Evolutionary conservation across 2,888 invertebrate species (phyloP).

Genomic region (Theretra japonica): DNA sequence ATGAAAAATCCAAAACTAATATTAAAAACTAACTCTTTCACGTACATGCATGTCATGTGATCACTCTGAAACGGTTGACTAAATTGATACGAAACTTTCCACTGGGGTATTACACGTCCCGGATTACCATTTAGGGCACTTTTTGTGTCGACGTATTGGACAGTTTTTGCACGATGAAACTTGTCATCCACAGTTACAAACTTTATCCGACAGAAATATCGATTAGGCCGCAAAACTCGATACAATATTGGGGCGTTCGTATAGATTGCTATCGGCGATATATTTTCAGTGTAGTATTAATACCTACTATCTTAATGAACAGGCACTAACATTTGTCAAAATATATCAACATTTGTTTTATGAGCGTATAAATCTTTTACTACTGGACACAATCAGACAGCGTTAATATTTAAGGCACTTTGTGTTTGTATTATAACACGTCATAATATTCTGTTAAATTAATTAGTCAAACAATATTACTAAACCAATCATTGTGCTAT

Average conservation of each 20-base stretch:
- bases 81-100: slow-evolving; percentile 11
- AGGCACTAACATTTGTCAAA: too few relatives aligned
- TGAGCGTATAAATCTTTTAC: too few relatives aligned
- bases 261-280: neutral
- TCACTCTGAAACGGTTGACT: neutral
- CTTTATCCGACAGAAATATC: slow-evolving; percentile 8
- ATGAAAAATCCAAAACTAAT: neutral
- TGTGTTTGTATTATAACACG: too few relatives aligned
- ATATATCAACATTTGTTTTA: too few relatives aligned
- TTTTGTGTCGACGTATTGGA: slow-evolving; percentile 7
- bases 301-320: too few relatives aligned
- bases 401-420: too few relatives aligned
- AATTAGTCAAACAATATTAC: too few relatives aligned
- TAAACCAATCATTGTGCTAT: too few relatives aligned
- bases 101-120: slow-evolving; percentile 19
- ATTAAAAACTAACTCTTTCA: neutral
- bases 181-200: slow-evolving; percentile 19
- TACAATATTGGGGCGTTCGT: neutral
- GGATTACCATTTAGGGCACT: slow-evolving; percentile 22
- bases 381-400: too few relatives aligned
- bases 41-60: neutral
- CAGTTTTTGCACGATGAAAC: slow-evolving; percentile 17
- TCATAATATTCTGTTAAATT: too few relatives aligned
- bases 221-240: neutral
- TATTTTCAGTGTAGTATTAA: neutral